Percentiles rank a stretch among this genome's conserved stretches.
phyloP scores from a whole-genome alignment of 35 echinoderm and acorn worm species.

The Apostichopus parvimensis region DNA sequence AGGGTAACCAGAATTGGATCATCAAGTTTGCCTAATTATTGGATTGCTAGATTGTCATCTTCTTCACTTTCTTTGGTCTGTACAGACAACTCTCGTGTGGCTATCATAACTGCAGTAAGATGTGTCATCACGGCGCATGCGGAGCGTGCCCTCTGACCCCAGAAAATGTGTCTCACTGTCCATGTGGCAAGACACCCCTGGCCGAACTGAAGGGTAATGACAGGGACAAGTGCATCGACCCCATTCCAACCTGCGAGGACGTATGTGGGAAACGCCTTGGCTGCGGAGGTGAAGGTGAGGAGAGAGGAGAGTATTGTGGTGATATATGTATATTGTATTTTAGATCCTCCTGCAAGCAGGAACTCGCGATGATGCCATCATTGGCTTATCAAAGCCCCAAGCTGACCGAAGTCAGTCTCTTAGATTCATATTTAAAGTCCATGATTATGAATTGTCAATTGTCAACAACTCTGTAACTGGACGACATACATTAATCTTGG shows the following conservation, averaged over 20 bases:
- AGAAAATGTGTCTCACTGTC: constrained; percentile 72
- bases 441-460: no score
- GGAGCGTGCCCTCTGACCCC: constrained; percentile 74
- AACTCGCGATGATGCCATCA: no score
- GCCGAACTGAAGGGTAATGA: constrained; percentile 38
- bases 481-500: no score
- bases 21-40: no score
- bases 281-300: constrained; percentile 84
- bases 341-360: no score
- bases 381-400: no score
- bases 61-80: not conserved
- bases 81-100: constrained; percentile 77
- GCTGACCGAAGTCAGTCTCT: no score
- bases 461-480: no score
- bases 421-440: no score
- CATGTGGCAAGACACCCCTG: constrained; percentile 77
- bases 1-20: not conserved
- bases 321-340: no score
- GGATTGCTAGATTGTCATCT: not conserved
- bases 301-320: no score
- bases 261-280: constrained; percentile 64
- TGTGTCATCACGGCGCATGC: constrained; percentile 78
- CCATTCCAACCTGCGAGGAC: constrained; percentile 84
- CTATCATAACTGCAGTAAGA: constrained; percentile 67
- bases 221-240: constrained; percentile 75